Evolutionary conservation across 1,140 invertebrate genomes (phyloP).

Genomic region (Pseudachorutes palmiensis): DNA sequence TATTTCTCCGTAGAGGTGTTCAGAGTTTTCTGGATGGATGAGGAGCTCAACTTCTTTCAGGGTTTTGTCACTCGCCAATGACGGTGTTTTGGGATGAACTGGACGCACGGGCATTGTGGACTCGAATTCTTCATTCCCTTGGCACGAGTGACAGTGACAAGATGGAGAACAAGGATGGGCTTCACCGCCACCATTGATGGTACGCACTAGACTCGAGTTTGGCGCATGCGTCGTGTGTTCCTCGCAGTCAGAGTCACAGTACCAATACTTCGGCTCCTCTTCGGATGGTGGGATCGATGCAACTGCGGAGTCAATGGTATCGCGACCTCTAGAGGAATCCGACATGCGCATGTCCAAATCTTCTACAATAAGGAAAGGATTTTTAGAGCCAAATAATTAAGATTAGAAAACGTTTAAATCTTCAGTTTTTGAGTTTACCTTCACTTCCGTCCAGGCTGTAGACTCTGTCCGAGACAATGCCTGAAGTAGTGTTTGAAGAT

Average conservation of each 20-base stretch:
- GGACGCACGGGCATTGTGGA: neutral
- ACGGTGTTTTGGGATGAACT: constrained; percentile 34
- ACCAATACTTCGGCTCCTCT: constrained; percentile 35
- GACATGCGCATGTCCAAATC: constrained; percentile 47
- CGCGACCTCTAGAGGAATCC: constrained; percentile 53
- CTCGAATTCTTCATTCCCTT: constrained; percentile 23
- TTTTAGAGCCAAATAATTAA: neutral
- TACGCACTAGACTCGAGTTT: constrained; percentile 34
- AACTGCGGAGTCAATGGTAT: constrained; percentile 52
- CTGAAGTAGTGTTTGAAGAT: constrained; percentile 88
- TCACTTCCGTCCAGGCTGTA: constrained; percentile 81
- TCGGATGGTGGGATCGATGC: constrained; percentile 53
- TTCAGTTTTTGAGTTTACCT: constrained; percentile 41
- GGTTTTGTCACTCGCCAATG: constrained; percentile 35
- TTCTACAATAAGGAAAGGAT: constrained; percentile 39
- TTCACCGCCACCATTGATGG: constrained; percentile 24
- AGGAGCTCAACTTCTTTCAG: constrained; percentile 34
- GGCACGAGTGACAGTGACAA: constrained; percentile 35
- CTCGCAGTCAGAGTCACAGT: constrained; percentile 38
- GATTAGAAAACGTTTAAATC: neutral
- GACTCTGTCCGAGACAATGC: constrained; percentile 86
- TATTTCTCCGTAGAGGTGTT: constrained; percentile 34
- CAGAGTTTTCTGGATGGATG: constrained; percentile 3
- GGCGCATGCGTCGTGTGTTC: constrained; percentile 26
- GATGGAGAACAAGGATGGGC: constrained; percentile 22